A percentile compares a stretch with the other conserved stretches of the same genome.
Evolutionary conservation across 2,113 vertebrate genomes (phyloP).

Genomic region (Mastomys natalensis): DNA sequence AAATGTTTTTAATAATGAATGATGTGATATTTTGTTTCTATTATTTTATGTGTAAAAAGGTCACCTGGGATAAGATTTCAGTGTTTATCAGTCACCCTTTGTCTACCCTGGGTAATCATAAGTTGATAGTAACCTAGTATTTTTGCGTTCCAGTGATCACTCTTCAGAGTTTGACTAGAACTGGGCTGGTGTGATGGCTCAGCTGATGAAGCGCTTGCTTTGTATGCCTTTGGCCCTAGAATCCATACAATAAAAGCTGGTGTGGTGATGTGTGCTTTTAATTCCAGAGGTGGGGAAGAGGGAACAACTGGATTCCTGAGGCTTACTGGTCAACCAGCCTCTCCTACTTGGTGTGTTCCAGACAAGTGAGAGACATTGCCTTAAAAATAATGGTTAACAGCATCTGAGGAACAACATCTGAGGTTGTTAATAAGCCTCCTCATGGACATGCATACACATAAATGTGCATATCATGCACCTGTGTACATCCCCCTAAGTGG

Average conservation of each 20-base stretch:
- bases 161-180: not conserved
- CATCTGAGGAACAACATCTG: not conserved
- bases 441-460: not conserved
- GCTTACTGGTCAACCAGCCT: not conserved
- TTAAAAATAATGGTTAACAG: not conserved
- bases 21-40: not conserved
- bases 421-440: not conserved
- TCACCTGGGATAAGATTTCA: not conserved
- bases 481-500: not conserved
- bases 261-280: not conserved
- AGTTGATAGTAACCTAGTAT: not conserved
- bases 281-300: not conserved
- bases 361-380: not conserved
- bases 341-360: not conserved
- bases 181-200: not conserved
- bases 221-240: not conserved
- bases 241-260: not conserved
- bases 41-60: conserved; percentile 1
- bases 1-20: not conserved
- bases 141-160: not conserved
- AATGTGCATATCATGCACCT: no score
- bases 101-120: not conserved
- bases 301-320: not conserved
- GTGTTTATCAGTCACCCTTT: not conserved
- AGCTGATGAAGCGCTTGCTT: not conserved